A percentile compares a stretch with the other conserved stretches of the same genome.
phyloP scores from a whole-genome alignment of 2,888 invertebrate species.

The Drosophila incognita region DNA sequence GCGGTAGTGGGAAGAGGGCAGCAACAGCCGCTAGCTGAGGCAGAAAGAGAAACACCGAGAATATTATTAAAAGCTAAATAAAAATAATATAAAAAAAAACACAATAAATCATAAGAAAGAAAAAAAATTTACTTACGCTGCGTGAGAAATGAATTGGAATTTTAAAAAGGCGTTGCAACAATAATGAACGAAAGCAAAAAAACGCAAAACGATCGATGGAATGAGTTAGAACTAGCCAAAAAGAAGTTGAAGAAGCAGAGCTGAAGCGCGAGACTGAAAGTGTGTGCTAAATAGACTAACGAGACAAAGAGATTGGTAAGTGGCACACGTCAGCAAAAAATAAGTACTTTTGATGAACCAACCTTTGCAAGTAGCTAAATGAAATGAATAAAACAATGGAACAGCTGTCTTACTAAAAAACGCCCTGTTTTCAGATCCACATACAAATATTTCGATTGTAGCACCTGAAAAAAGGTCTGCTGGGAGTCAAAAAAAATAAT shows the following conservation, averaged over 20 bases:
- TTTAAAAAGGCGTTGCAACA: constrained; percentile 17
- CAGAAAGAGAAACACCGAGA: background rate
- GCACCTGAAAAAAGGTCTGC: background rate
- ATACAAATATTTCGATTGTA: background rate
- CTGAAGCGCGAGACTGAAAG: background rate
- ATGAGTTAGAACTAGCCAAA: constrained; percentile 18
- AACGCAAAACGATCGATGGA: background rate
- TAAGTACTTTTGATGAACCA: background rate
- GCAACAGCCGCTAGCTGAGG: constrained; percentile 31
- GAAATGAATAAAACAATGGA: background rate
- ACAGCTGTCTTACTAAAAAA: background rate
- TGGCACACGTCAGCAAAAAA: constrained; percentile 2
- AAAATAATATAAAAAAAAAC: constrained; percentile 14
- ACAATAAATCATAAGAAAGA: constrained; percentile 52
- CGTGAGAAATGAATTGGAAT: constrained; percentile 57
- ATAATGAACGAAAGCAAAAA: constrained; percentile 33
- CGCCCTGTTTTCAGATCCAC: background rate
- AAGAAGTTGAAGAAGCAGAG: background rate
- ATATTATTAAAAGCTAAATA: constrained; percentile 47
- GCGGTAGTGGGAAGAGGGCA: background rate
- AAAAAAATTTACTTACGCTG: constrained; percentile 46
- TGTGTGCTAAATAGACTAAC: background rate
- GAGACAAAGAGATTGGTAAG: constrained; percentile 29
- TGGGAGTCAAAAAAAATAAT: background rate
- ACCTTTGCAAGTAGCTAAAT: background rate